Evolutionary conservation across 1,140 invertebrate genomes (phyloP).

Genomic region (Trachymyrmex cornetzi): DNA sequence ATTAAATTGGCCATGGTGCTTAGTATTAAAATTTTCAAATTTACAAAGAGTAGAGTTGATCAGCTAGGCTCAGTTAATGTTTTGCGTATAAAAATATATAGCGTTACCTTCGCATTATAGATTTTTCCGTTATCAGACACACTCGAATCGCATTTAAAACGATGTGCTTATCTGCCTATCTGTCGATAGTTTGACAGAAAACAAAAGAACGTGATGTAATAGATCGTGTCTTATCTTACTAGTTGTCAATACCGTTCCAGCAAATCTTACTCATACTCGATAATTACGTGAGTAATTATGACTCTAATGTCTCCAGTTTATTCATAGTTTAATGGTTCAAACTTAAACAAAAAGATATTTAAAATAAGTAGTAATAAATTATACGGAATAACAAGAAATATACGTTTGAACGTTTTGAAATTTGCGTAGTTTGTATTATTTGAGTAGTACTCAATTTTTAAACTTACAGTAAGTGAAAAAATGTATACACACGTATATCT

Average conservation of each 20-base stretch:
- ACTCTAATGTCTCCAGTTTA: constrained; percentile 43
- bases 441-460: background rate
- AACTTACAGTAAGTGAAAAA: background rate
- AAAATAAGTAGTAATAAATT: background rate
- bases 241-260: constrained; percentile 9
- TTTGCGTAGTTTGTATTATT: background rate
- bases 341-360: constrained; percentile 1
- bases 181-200: constrained; percentile 26
- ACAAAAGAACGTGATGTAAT: constrained; percentile 58
- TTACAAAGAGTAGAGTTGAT: background rate
- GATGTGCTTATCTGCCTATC: constrained; percentile 26
- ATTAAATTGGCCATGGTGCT: too few species aligned
- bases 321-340: background rate
- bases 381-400: background rate
- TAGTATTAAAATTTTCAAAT: background rate
- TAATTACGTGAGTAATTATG: constrained; percentile 70
- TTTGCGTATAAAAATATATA: background rate
- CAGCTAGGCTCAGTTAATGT: background rate
- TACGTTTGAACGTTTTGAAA: background rate
- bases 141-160: background rate
- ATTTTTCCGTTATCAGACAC: constrained; percentile 3
- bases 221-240: constrained; percentile 65
- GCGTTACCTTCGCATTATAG: background rate
- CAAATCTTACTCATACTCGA: constrained; percentile 72
- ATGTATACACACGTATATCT: background rate